phyloP scores from a whole-genome alignment of 2,888 invertebrate genomes.

The Ariolimax columbianus region DNA sequence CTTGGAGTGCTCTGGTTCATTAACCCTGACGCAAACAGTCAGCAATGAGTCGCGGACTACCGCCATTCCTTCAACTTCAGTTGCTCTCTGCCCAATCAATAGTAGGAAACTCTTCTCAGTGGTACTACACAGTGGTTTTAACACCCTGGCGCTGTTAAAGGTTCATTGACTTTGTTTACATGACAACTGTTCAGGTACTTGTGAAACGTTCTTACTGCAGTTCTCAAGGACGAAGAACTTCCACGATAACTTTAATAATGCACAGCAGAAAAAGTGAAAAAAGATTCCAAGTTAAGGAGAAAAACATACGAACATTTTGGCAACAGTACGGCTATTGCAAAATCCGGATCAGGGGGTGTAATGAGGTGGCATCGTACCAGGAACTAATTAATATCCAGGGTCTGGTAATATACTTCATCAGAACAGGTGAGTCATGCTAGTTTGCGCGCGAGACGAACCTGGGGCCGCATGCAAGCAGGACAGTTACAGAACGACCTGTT shows the following conservation, averaged over 20 bases:
- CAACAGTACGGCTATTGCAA: not conserved
- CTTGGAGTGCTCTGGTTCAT: too few relatives aligned
- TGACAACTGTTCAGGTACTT: not conserved
- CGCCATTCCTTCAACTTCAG: too few relatives aligned
- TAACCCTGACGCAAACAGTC: too few relatives aligned
- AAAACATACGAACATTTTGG: not conserved
- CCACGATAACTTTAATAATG: not conserved
- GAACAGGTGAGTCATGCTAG: not conserved
- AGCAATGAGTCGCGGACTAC: too few relatives aligned
- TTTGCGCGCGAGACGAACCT: not conserved
- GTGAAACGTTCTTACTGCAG: not conserved
- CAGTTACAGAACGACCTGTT: not conserved
- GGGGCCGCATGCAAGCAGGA: too few relatives aligned
- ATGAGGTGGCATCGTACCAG: conserved; percentile 26
- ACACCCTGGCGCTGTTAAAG: too few relatives aligned
- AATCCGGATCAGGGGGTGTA: not conserved
- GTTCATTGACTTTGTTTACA: not conserved
- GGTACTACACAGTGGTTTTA: too few relatives aligned
- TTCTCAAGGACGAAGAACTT: not conserved
- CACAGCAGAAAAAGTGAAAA: not conserved
- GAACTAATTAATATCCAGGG: not conserved
- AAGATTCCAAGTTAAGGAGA: not conserved
- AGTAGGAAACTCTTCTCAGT: too few relatives aligned
- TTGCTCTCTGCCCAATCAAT: too few relatives aligned
- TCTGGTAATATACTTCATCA: conserved; percentile 1